phyloP scores from a whole-genome alignment of 1,140 invertebrate species.

The Ostrea edulis region DNA sequence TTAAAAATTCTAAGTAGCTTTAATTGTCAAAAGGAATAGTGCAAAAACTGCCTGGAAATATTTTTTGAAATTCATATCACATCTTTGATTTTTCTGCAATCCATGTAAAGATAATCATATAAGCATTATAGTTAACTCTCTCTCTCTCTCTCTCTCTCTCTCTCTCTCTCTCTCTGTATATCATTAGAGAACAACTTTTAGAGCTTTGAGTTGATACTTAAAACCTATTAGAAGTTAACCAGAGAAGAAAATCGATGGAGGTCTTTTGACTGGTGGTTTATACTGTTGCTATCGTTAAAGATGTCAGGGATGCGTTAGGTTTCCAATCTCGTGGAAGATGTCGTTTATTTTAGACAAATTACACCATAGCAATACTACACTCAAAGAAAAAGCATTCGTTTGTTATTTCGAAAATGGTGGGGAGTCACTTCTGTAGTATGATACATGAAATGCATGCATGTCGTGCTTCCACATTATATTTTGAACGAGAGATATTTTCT shows the following conservation, averaged over 20 bases:
- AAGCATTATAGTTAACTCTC: background rate
- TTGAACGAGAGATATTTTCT: no score
- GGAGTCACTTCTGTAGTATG: no score
- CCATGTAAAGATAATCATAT: no score
- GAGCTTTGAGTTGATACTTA: background rate
- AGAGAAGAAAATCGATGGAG: background rate
- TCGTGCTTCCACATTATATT: no score
- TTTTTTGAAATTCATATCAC: no score
- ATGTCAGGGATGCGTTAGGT: background rate
- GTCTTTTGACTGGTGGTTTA: background rate
- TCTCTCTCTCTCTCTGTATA: background rate
- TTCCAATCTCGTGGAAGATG: background rate
- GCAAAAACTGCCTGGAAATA: no score
- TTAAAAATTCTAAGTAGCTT: no score
- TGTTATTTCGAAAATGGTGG: no score
- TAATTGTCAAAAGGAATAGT: no score
- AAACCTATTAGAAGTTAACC: background rate
- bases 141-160: background rate
- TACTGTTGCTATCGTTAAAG: background rate
- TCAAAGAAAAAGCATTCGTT: background rate
- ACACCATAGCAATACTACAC: no score
- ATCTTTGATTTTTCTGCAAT: no score
- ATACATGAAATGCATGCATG: no score
- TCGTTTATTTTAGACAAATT: background rate
- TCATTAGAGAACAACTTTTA: background rate